A percentile compares a stretch with the other conserved stretches of the same genome.
Evolutionary conservation across 2,888 invertebrate species (phyloP).

Genomic region (Carcina quercana): DNA sequence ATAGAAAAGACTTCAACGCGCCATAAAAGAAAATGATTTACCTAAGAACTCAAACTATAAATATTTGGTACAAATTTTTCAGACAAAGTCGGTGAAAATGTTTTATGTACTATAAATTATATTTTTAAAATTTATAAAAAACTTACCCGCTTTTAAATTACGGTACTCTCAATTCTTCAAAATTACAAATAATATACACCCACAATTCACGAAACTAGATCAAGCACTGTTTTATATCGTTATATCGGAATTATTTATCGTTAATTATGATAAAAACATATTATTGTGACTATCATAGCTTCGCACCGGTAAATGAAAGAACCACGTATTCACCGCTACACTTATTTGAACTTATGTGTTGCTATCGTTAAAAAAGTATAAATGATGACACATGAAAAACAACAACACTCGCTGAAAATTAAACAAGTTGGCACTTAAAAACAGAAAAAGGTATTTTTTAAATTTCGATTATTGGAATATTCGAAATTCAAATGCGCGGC

Average conservation of each 20-base stretch:
- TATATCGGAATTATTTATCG: conserved; percentile 1
- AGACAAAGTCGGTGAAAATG: no score
- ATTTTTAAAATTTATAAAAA: no score
- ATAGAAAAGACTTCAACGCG: no score
- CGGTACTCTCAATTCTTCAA: no score
- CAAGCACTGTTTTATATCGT: background rate
- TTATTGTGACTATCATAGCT: conserved; percentile 17
- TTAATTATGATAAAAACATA: conserved; percentile 2
- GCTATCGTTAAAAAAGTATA: conserved; percentile 26
- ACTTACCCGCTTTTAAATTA: no score
- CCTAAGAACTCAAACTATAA: no score
- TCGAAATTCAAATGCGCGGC: conserved; percentile 35
- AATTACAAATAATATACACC: no score
- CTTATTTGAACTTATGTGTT: conserved; percentile 28
- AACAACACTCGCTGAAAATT: conserved; percentile 14
- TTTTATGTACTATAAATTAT: no score
- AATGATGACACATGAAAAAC: conserved; percentile 20
- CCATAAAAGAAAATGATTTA: no score
- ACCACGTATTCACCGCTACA: conserved; percentile 37
- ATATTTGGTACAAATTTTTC: no score
- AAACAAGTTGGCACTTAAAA: conserved; percentile 11
- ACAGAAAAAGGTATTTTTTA: conserved; percentile 16
- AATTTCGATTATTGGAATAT: conserved; percentile 3
- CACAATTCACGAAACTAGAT: conserved; percentile 1
- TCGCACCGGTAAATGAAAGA: conserved; percentile 31